Evolutionary conservation across 2,888 invertebrate genomes (phyloP).

Genomic region (Exocentrus adspersus): DNA sequence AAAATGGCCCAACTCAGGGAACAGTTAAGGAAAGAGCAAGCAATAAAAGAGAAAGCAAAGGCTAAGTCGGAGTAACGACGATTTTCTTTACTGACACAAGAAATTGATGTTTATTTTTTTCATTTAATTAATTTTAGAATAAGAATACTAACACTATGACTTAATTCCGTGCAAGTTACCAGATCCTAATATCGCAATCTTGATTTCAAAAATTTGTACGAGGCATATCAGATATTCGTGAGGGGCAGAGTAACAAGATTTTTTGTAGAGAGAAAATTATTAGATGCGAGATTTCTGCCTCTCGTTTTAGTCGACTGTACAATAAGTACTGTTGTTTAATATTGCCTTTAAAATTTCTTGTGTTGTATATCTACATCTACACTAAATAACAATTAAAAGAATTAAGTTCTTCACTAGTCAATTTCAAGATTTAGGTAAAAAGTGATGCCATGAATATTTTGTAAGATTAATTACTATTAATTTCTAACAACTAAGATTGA

Average conservation of each 20-base stretch:
- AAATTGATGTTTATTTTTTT: no score
- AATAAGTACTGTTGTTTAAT: no score
- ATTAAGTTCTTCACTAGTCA: constrained; percentile 17
- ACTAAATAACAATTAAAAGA: background rate
- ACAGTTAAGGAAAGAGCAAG: constrained; percentile 69
- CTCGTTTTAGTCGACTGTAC: no score
- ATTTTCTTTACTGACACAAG: no score
- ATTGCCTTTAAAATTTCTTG: background rate
- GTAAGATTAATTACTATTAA: constrained; percentile 18
- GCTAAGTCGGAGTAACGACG: constrained; percentile 10
- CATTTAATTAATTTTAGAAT: constrained; percentile 17
- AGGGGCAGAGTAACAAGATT: no score
- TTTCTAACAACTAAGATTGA: constrained; percentile 16
- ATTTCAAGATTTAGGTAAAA: constrained; percentile 14
- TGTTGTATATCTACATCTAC: background rate
- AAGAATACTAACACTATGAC: no score
- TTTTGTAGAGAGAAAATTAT: no score
- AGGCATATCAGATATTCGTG: no score
- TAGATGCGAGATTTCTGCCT: no score
- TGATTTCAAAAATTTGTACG: no score
- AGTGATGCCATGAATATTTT: constrained; percentile 22
- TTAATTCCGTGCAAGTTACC: no score
- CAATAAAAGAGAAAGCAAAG: constrained; percentile 35
- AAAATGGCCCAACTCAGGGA: constrained; percentile 84
- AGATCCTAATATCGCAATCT: no score